Evolutionary conservation across 2,113 vertebrate genomes (phyloP), one percentile per base, ranked within the genome.

Genomic region (Arenaria interpres): DNA sequence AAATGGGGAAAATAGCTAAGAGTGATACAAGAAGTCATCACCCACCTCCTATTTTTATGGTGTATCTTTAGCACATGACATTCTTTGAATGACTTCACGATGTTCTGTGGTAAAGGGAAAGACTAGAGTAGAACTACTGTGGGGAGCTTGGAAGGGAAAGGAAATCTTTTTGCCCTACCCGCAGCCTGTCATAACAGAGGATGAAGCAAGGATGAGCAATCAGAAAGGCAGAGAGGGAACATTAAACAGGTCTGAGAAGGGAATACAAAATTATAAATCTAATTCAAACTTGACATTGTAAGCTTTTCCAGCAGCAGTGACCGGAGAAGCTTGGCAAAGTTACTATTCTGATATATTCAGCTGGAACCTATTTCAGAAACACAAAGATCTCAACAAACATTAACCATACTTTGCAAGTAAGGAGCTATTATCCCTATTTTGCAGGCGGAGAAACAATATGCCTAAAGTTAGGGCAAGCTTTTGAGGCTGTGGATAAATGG

Each of bases 101-200:
- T 0, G 1, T 33, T 75, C 71, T 88, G 91, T 69, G 91, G 76
- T 91, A 76, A 90, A 89, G 89, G 76, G 69, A 93, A 92, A 89
- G 66, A 88, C 91, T 10, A 28, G 80, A 77, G 66, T 2, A 87
- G 57, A 68, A 90, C 83, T 85, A 27, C 57, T 66, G 74, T 0
- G 57, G 81, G 69, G 41, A 89, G 76, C 74, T 59, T 78, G 74
- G 73, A 95, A 93, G 10, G 63, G 80, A 95, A 96, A 89, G 67
- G 62, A 92, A 94, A 85, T 89, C 32, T 87, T 84, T 95, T 51
- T 68, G 71, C 63, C 63, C 78, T 71, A 35, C 85, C 90, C 85
- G 79, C 20, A 87, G 90, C 37, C 69, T 76, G 77, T 82, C 77
- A 9, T n/a, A 86, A 57, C 4, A 15, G 48, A 64, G 39, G 35